phyloP scores from a whole-genome alignment of 2,797 vertebrate species.

The Acrocephalus scirpaceus region DNA sequence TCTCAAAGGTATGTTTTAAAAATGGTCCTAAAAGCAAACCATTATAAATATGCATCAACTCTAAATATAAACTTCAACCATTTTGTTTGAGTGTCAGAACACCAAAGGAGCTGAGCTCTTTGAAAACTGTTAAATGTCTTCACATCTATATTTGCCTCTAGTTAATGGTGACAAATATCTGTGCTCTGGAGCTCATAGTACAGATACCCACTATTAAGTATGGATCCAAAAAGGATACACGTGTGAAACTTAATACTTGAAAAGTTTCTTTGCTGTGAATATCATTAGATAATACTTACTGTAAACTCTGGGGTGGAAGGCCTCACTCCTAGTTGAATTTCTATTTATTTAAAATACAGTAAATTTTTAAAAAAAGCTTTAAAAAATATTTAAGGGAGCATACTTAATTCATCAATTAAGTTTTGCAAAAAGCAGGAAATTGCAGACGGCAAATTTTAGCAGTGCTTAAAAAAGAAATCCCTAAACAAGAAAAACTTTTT shows the following conservation, averaged over 20 bases:
- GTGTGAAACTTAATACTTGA: not conserved
- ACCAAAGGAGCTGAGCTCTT: not conserved
- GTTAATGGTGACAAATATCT: not conserved
- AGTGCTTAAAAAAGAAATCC: not conserved
- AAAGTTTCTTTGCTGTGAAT: not conserved
- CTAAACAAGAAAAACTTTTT: not conserved
- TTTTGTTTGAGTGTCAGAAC: not conserved
- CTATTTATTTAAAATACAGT: not conserved
- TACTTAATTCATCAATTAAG: not conserved
- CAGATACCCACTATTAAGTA: not conserved
- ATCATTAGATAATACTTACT: not conserved
- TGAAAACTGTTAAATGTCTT: not conserved
- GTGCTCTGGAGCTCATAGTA: not conserved
- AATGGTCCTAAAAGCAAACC: not conserved
- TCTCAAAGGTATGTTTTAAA: not conserved
- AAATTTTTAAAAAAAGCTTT: accelerated
- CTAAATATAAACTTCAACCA: not conserved
- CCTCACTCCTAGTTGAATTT: not conserved
- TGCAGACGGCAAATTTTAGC: not conserved
- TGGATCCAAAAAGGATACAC: not conserved
- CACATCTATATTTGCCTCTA: not conserved
- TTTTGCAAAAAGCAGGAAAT: not conserved
- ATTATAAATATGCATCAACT: not conserved
- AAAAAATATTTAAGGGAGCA: not conserved
- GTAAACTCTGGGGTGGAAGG: not conserved